Base-by-base conservation (phyloP, 1,140 invertebrate species). In the Heliconius hermathena region DNA sequence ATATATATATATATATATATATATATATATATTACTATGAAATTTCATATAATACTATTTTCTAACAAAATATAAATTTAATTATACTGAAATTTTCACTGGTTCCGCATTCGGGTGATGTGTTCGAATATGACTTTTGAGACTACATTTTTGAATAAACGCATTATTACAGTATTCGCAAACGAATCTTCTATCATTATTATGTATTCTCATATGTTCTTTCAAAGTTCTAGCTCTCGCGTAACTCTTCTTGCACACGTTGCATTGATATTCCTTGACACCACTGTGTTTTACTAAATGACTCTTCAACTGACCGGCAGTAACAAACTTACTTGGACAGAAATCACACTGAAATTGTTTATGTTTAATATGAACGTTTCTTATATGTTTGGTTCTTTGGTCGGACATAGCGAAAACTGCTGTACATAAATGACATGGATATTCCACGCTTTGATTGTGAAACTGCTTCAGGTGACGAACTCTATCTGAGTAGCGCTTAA, bases 91-190 rank as follows among this genome's bases (percentile, higher is more conserved):
- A 52, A 78, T 88, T 33, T 87, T 91, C 66, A 85, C 46, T 29
- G 81, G 78, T 72, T 90, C 91, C 0, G 81, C 80, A 66, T 84
- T 88, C 9, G 91, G 88, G 82, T 94, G 90, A 76, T 94, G 93
- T 2, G 90, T 90, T 74, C 89, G 82, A 36, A 94, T 85, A 80
- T 95, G 94, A 77, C 88, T 91, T 78, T 94, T 90, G 8, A 95
- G 80, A 74, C 92, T 93, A 77, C 91, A 93, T 76, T 94, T 95
- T 77, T 95, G 94, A 1, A 94, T 90, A 83, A 95, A 96, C 8
- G 95, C 94, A 75, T 95, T 95, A 84, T 94, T 92, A 88, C 95
- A 96, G 52, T 90, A 90, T 76, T 94, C 89, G 88, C 95, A 96
- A 20, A 89, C 85, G 73, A 94, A 91, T 78, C 87, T 80, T 71